Base-by-base conservation (phyloP, 2,888 invertebrate species). In the Andrena hattorfiana region DNA sequence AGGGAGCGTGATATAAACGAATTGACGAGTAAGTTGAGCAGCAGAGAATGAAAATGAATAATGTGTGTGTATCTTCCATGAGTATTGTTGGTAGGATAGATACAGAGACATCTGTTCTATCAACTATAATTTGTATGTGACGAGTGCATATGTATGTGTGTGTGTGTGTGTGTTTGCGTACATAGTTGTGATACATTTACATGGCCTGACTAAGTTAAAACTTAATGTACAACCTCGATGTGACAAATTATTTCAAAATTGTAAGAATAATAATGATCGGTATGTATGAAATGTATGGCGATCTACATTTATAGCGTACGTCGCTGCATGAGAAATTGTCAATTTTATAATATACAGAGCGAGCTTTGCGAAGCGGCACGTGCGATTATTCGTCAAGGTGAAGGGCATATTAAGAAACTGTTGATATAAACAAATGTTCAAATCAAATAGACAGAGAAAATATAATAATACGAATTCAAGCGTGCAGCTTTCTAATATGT, bases 101-200 rank as follows among this genome's bases (percentile, higher is more conserved):
- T 16, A 42, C 13, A 42, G 13, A 42, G 5, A 16, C 42, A 16
- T 42, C 42, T 42, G 42, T 42, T 42, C 42, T 42, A 42, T 42
- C 42, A 13, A 42, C 42, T 13, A 42, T 42, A 72, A 72, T 73
- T 73, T 73, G 71, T 77, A 54, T 81, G 83, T 56, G 35, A 48
- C 64, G 74, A 82, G 69, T 81, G 69, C 49, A 67, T 76, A 26
- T 54, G 64, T 69, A 20, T 60, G 64, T 76, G 20, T 56, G 56
- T 62, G 75, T 72, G 77, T 84, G 77, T 70, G 79, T 78, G 54
- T 77, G 81, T 63, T n/a, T 26, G 66, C 70, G 59, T 77, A 83
- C 49, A 76, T 68, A 76, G 71, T 87, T 80, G 84, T 83, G 83
- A 81, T 81, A 81, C 60, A 77, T 73, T 68, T 87, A 77, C 85